Evolutionary conservation across 2,113 vertebrate species (phyloP).

Genomic region (Myotis brandtii): DNA sequence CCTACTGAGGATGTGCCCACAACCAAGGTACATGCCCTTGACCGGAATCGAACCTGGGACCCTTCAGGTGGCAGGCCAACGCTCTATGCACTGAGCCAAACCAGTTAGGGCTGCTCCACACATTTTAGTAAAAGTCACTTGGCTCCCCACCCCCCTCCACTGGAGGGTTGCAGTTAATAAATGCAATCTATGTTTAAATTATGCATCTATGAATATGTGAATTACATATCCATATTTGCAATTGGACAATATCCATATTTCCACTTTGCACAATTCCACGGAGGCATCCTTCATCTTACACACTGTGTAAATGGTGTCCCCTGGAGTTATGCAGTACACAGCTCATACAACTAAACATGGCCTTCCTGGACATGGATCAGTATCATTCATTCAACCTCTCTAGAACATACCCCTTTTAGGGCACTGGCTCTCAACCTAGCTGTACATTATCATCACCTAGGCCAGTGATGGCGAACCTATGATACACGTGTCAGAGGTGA

Average conservation of each 20-base stretch:
- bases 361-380: not conserved
- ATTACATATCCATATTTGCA: not conserved
- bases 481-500: too few species aligned
- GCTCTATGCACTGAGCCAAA: too few species aligned
- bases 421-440: not conserved
- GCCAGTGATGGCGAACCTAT: too few species aligned
- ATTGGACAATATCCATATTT: not conserved
- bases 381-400: not conserved
- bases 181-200: conserved; percentile 40
- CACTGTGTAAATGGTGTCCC: not conserved
- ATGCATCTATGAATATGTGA: not conserved
- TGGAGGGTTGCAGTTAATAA: not conserved
- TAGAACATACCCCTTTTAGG: not conserved
- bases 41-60: too few species aligned
- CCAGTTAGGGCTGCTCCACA: not conserved
- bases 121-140: not conserved
- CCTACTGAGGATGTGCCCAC: too few species aligned
- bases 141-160: not conserved
- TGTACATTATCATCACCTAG: not conserved
- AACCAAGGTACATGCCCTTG: too few species aligned
- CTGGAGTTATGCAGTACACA: not conserved
- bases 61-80: too few species aligned
- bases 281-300: not conserved
- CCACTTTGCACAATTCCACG: not conserved
- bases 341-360: not conserved